Evolutionary conservation across 2,113 vertebrate genomes (phyloP), one percentile per base, ranked within the genome.

Genomic region (Fukomys damarensis): DNA sequence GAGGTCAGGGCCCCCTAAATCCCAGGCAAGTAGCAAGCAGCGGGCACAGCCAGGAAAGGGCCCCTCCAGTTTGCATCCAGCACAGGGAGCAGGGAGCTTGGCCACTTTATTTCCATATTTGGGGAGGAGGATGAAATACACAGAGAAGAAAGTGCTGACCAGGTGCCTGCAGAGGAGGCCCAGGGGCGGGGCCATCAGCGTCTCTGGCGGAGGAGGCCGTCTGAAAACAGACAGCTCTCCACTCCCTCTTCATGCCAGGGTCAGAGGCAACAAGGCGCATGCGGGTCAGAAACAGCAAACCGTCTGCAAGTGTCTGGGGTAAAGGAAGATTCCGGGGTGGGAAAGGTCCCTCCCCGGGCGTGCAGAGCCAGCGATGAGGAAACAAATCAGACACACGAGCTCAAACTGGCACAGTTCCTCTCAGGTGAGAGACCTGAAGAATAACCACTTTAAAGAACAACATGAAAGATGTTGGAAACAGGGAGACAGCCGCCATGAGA

Each of bases 221-320:
- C 79, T 43, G 65, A 80, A 80, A 65, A 19, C 19, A 35, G 46
- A 93, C 63, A 59, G 72, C 14, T 0, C 35, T 30, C 79, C 17
- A 30, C 28, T 54, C 56, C 56, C 35, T 38, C 43, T 17, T 38
- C 2, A 0, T 11, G 26, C 35, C 2, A 3, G 46, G 13, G 32
- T 30, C 20, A 30, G 81, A 2, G 43, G 16, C 56, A 46, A 5
- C n/a, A 16, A 0, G 3, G 13, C 61, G 43, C 28, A 17, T 11
- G 0, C 6, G 16, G 16, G 30, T 68, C 68, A 46, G 52, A 70
- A 46, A 70, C 1, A 54, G 30, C 28, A 46, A 83, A 77, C 14
- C 61, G 22, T 52, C 1, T 1, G 32, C 49, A 70, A 35, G 28
- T 0, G 2, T n/a, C 3, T 0, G 7, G 3, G 13, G 32, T 19